Evolutionary conservation across 2,888 invertebrate species (phyloP).

Genomic region (Pteria penguin): DNA sequence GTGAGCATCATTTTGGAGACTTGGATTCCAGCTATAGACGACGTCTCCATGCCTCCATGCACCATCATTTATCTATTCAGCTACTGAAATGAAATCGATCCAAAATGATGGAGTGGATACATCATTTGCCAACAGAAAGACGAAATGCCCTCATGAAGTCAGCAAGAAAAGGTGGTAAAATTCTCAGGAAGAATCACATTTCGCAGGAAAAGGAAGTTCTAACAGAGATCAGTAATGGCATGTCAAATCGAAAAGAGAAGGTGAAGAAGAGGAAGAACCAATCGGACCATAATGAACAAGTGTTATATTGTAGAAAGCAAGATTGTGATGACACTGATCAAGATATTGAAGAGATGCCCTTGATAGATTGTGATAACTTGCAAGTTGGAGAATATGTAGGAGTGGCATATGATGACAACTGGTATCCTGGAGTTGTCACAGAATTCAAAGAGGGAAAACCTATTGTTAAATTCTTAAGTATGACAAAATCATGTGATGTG

Average conservation of each 20-base stretch:
- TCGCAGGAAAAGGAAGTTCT: background rate
- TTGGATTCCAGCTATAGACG: constrained; percentile 5
- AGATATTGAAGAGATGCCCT: too few relatives aligned
- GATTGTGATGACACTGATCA: background rate
- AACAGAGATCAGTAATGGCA: background rate
- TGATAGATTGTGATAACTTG: background rate
- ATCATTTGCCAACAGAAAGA: background rate
- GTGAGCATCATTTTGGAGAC: constrained; percentile 1
- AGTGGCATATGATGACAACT: background rate
- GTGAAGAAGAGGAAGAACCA: background rate
- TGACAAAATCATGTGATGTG: background rate
- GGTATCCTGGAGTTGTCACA: too few relatives aligned
- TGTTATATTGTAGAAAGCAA: background rate
- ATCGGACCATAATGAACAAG: background rate
- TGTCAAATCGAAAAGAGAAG: background rate
- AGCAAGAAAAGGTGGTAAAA: constrained; percentile 5
- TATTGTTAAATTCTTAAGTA: background rate
- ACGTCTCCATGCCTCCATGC: constrained; percentile 3
- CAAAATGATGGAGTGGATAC: constrained; percentile 7
- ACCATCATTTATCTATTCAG: constrained; percentile 12
- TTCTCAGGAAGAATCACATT: background rate
- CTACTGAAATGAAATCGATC: constrained; percentile 15
- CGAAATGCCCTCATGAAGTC: background rate
- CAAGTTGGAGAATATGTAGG: background rate
- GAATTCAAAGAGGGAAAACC: background rate